These are phyloP conservation scores for Drosophila sp. DNA, from an alignment of 1,140 invertebrate genomes.

Conservation along the genomic window DNA sequence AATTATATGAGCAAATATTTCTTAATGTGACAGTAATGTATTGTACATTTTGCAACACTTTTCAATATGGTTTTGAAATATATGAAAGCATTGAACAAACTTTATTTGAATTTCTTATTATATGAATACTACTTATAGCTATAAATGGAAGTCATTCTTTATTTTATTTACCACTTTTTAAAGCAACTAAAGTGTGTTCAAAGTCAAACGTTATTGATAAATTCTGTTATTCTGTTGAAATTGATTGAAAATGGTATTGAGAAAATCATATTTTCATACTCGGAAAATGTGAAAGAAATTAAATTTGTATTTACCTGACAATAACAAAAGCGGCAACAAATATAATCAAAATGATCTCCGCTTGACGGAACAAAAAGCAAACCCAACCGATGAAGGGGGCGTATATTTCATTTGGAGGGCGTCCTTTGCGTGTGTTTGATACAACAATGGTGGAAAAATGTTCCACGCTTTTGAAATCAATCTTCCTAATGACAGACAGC, in stretches of 20 bases:
- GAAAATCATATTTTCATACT: not conserved
- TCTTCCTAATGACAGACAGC: slow-evolving; percentile 78
- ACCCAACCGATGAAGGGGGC: slow-evolving; percentile 10
- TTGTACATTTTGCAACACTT: no score
- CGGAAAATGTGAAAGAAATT: slow-evolving; percentile 25
- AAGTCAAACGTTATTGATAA: not conserved
- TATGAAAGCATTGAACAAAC: no score
- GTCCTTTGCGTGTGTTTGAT: slow-evolving; percentile 50
- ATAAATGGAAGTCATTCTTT: not conserved
- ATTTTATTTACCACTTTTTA: not conserved
- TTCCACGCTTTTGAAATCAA: slow-evolving; percentile 77
- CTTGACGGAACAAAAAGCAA: slow-evolving; percentile 45
- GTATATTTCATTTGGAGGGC: slow-evolving; percentile 9
- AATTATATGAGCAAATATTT: slow-evolving; percentile 46
- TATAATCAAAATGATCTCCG: slow-evolving; percentile 59
- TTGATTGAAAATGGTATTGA: not conserved
- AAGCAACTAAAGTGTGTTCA: not conserved
- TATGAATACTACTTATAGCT: no score
- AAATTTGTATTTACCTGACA: slow-evolving; percentile 43
- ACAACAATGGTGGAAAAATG: slow-evolving; percentile 60
- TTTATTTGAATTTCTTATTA: no score
- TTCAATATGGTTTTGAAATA: no score
- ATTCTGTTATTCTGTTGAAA: slow-evolving; percentile 1
- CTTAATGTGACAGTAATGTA: not conserved
- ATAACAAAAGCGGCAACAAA: slow-evolving; percentile 32